These are phyloP conservation scores for Anser brachyrhynchus DNA, from an alignment of 2,113 vertebrate genomes.

Conservation along the genomic window DNA sequence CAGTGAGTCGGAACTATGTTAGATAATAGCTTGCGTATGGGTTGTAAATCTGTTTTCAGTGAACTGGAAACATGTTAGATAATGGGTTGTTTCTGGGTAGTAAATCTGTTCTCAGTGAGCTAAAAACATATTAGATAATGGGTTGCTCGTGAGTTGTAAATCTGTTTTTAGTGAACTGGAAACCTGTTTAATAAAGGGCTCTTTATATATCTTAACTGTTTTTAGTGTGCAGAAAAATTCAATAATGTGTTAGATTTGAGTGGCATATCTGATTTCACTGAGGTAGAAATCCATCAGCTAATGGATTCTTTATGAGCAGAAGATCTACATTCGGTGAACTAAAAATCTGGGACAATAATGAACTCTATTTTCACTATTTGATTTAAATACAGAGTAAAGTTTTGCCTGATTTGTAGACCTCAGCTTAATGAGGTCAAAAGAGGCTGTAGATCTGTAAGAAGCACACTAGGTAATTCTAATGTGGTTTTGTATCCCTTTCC, in stretches of 20 bases:
- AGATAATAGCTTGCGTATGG: conserved; percentile 80
- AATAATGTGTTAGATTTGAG: conserved; percentile 12
- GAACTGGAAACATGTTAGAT: conserved; percentile 81
- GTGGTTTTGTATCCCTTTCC: not conserved
- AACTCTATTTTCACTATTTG: not conserved
- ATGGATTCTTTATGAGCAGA: conserved; percentile 3
- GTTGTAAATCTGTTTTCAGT: conserved; percentile 83
- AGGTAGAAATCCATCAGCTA: not conserved
- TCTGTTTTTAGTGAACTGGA: conserved; percentile 72
- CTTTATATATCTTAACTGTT: conserved; percentile 51
- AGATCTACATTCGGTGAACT: not conserved
- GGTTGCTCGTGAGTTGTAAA: conserved; percentile 74
- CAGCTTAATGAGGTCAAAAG: not conserved
- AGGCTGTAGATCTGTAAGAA: not conserved
- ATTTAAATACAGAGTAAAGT: not conserved
- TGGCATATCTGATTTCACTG: conserved; percentile 29
- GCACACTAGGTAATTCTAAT: not conserved
- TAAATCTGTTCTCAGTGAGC: conserved; percentile 81
- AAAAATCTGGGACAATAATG: not conserved
- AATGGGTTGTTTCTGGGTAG: conserved; percentile 75
- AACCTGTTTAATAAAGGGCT: conserved; percentile 66
- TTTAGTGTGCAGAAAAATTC: conserved; percentile 16
- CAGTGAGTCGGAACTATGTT: conserved; percentile 81
- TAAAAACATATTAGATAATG: conserved; percentile 75
- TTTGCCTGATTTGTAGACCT: not conserved